Base-by-base conservation (phyloP, 2,888 invertebrate genomes). In the Spodoptera picta region DNA sequence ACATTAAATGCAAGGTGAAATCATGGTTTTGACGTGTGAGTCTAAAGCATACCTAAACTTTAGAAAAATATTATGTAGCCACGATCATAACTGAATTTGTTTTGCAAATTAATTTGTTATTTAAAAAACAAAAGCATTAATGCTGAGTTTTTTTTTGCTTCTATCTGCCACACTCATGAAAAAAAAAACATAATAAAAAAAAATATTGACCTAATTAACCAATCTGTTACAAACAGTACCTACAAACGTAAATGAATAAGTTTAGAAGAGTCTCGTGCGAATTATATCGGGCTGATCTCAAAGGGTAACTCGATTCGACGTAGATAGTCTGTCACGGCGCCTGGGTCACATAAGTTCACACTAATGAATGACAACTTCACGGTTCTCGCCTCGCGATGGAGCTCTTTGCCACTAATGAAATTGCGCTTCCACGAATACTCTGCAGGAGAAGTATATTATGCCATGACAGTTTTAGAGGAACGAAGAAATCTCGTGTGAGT, bases 331-430 rank as follows among this genome's bases (percentile, higher is more conserved):
- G 64, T 81, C 75, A 81, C 73, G 77, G 75, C 74, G 79, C 71
- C 52, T 69, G 82, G 79, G 81, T 81, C 82, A 84, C 85, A 87
- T 89, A 87, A 87, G 87, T 87, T 83, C 80, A 77, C 82, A 79
- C 80, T 90, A 90, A 90, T 89, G 87, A 90, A 90, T 86, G 88
- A 89, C 83, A 83, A 86, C 81, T 87, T 86, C 85, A 81, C 84
- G 82, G 78, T 81, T 83, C 83, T 83, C 84, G 79, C 83, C 80
- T 65, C 81, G 77, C 84, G 75, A 83, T 82, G 79, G 80, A 81
- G 85, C 87, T 86, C 84, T 87, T 84, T 84, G 82, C 83, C 81
- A 85, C 87, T 89, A 90, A 91, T 90, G 90, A 90, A 90, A 90
- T 91, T 90, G 85, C 86, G 83, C 83, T 81, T 79, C 77, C 78